A percentile compares a stretch with the other conserved stretches of the same genome.
phyloP scores from a whole-genome alignment of 2,797 vertebrate genomes.

The Hemibagrus guttatus region DNA sequence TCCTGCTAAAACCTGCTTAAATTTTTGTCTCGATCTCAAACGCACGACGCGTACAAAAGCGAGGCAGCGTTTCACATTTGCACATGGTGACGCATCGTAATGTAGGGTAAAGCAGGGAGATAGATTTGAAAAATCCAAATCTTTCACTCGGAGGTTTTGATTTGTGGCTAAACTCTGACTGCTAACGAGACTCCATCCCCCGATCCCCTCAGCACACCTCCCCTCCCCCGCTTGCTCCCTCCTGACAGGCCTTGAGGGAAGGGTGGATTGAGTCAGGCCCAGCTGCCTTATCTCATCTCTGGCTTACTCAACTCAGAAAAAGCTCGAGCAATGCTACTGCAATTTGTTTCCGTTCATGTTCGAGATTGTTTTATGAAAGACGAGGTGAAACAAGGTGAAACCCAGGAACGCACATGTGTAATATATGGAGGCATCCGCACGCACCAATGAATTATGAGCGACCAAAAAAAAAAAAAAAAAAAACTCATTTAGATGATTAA shows the following conservation, averaged over 20 bases:
- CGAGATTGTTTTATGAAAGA: constrained; percentile 77
- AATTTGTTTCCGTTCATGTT: constrained; percentile 82
- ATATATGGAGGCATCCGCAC: neutral
- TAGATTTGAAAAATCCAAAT: constrained; percentile 52
- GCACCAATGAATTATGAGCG: neutral
- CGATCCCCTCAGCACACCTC: neutral
- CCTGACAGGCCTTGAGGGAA: constrained; percentile 12
- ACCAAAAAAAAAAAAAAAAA: neutral
- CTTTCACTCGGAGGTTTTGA: constrained; percentile 10
- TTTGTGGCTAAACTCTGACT: constrained; percentile 21
- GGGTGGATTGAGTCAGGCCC: constrained; percentile 26
- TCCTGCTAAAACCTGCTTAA: constrained; percentile 51
- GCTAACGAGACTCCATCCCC: neutral
- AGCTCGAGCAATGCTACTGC: constrained; percentile 68
- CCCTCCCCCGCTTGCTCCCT: neutral
- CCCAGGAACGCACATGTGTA: constrained; percentile 53
- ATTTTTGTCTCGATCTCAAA: neutral
- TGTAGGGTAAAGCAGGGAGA: constrained; percentile 34
- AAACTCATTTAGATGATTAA: constrained; percentile 13
- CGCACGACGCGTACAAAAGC: neutral
- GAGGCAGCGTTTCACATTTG: constrained; percentile 58
- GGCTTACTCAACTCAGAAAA: constrained; percentile 30
- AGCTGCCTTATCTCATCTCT: constrained; percentile 42
- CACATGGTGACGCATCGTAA: constrained; percentile 51
- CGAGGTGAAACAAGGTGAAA: constrained; percentile 74